phyloP scores from a whole-genome alignment of 2,888 invertebrate species.

The Eutolmus rufibarbis region DNA sequence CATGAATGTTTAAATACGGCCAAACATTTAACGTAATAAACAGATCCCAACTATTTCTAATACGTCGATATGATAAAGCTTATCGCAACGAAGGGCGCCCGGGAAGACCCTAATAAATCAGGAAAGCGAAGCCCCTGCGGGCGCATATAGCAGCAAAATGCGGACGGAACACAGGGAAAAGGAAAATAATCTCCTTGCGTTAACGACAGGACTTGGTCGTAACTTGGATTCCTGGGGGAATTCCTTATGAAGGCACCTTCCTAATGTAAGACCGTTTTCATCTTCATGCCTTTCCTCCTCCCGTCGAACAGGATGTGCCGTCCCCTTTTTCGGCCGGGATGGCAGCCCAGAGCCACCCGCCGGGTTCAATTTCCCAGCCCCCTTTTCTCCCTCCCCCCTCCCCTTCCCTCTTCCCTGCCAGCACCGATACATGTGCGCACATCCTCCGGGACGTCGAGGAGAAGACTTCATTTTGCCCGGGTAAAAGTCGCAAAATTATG shows the following conservation, averaged over 20 bases:
- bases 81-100: not conserved
- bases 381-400: too few species aligned
- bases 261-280: slow-evolving; percentile 45
- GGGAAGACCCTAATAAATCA: slow-evolving; percentile 46
- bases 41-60: slow-evolving; percentile 19
- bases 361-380: not conserved
- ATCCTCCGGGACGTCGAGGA: not conserved
- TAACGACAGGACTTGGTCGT: slow-evolving; percentile 47
- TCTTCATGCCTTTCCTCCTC: slow-evolving; percentile 34
- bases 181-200: slow-evolving; percentile 45
- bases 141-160: slow-evolving; percentile 22
- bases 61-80: slow-evolving; percentile 38
- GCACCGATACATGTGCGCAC: not conserved
- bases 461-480: slow-evolving; percentile 17
- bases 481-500: slow-evolving; percentile 42
- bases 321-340: not conserved
- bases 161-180: slow-evolving; percentile 25
- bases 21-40: not conserved
- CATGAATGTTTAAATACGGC: not conserved
- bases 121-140: slow-evolving; percentile 44
- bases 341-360: not conserved
- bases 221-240: slow-evolving; percentile 46
- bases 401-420: not conserved
- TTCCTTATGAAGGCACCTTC: slow-evolving; percentile 45
- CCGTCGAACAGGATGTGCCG: not conserved